Evolutionary conservation across 2,888 invertebrate species (phyloP), one percentile per base, ranked within the genome.

Genomic region (Ecdyonurus torrentis): DNA sequence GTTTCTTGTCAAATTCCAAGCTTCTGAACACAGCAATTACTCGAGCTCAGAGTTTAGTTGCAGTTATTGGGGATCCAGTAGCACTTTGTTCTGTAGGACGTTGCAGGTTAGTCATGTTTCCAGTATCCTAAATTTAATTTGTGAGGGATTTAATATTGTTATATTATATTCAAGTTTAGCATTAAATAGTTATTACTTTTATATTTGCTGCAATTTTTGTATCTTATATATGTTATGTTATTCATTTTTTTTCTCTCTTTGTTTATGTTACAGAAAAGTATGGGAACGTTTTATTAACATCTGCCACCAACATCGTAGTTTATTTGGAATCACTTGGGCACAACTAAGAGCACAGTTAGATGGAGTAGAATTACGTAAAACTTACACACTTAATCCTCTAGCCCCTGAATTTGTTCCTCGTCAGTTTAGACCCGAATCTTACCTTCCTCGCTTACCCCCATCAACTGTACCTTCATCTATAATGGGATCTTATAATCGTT

Each of bases 1-100:
- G 90, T 0, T 91, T 91, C 72, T 75, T 91, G 58, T 89, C 89
- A 24, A 89, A 90, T 74, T 85, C 86, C 0, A 86, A 89, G 70
- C 78, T 91, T 2, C 74, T 91, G 24, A 91, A 90, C 71, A 91
- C 91, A 0, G 91, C 91, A 0, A 86, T 91, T 61, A 91, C 83
- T 1, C 78, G 91, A 64, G 90, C 91, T 0, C 89, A 89, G 74
- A 87, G 87, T 68, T 74, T 90, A 60, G 89, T 91, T 0, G 88
- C 87, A 2, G 89, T 91, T 18, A 86, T 91, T 1, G 91, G 91
- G 0, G 91, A 91, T 76, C 90, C 91, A 0, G 83, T 90, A 1
- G 88, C 89, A 0, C 75, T 91, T 10, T 87, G 89, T 69, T 86
- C 89, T 0, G 81, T 89, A 60, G 91, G 91, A 5, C 81, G 86